Evolutionary conservation across 2,113 vertebrate species (phyloP).

Genomic region (Anguilla japonica): DNA sequence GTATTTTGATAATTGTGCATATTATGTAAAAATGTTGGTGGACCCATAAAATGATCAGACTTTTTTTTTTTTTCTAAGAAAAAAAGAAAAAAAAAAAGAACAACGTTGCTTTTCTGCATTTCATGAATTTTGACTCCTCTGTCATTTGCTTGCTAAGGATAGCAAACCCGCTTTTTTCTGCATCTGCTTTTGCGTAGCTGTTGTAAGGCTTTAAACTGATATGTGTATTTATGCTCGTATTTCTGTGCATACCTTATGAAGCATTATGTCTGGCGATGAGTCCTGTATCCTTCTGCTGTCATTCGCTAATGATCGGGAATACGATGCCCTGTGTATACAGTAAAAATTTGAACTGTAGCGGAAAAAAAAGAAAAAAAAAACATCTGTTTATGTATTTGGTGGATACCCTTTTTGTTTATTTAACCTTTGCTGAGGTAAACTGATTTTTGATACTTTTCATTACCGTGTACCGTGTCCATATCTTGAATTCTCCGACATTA

Average conservation of each 20-base stretch:
- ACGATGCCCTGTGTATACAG: conserved; percentile 99
- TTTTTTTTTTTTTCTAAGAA: conserved; percentile 95
- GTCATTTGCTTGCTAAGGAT: conserved; percentile 98
- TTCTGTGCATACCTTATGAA: conserved; percentile 99
- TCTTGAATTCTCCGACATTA: conserved; percentile 98
- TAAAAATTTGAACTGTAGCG: conserved; percentile 99
- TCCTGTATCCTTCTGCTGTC: conserved; percentile 99
- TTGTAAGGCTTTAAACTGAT: conserved; percentile 99
- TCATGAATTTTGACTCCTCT: conserved; percentile 99
- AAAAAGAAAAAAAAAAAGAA: conserved; percentile 78
- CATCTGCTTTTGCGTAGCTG: conserved; percentile 99
- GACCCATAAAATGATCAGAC: conserved; percentile 99
- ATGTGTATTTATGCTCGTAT: conserved; percentile 99
- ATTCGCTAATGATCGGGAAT: conserved; percentile 94
- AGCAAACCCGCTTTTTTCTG: conserved; percentile 97
- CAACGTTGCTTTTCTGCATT: conserved; percentile 99
- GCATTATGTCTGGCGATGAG: conserved; percentile 99
- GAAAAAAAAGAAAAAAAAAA: conserved; percentile 67
- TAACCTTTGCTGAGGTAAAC: conserved; percentile 92
- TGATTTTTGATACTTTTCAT: conserved; percentile 99
- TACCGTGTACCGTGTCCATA: conserved; percentile 99
- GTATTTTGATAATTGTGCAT: conserved; percentile 99
- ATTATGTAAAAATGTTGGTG: conserved; percentile 99
- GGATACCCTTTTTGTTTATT: conserved; percentile 85
- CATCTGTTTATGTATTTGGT: conserved; percentile 99